phyloP scores from a whole-genome alignment of 2,797 vertebrate species.

The Fundulus diaphanus region DNA sequence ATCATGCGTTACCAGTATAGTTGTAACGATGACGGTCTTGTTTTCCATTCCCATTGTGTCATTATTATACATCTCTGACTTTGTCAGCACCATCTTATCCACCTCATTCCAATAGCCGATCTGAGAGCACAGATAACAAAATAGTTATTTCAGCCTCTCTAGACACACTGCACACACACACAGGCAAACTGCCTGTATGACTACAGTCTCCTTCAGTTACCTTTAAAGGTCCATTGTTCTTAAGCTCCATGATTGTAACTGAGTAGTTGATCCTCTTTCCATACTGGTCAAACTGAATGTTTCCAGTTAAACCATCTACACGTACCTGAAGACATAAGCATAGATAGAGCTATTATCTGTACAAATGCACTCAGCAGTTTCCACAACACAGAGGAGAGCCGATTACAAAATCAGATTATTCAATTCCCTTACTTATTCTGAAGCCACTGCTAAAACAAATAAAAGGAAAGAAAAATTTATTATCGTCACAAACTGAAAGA shows the following conservation, averaged over 20 bases:
- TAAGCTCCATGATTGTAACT: conserved; percentile 96
- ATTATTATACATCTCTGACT: conserved; percentile 90
- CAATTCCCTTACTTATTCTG: neutral
- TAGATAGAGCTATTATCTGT: neutral
- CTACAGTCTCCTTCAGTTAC: conserved; percentile 69
- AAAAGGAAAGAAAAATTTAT: neutral
- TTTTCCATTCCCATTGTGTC: conserved; percentile 95
- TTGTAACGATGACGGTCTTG: conserved; percentile 96
- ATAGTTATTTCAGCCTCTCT: neutral
- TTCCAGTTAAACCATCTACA: conserved; percentile 94
- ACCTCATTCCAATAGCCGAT: conserved; percentile 98
- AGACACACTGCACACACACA: neutral
- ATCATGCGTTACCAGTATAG: conserved; percentile 86
- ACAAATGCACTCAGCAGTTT: neutral
- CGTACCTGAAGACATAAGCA: conserved; percentile 84
- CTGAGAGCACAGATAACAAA: conserved; percentile 70
- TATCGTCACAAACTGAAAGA: neutral
- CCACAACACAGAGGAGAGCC: neutral
- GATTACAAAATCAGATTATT: neutral
- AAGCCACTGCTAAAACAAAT: neutral
- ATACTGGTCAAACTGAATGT: conserved; percentile 97
- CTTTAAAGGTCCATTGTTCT: conserved; percentile 95
- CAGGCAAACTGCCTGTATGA: neutral
- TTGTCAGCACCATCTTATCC: conserved; percentile 97
- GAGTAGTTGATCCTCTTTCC: conserved; percentile 97